Conservation (phyloP, 2,888 invertebrate species). For the Volucella inflata region DNA sequence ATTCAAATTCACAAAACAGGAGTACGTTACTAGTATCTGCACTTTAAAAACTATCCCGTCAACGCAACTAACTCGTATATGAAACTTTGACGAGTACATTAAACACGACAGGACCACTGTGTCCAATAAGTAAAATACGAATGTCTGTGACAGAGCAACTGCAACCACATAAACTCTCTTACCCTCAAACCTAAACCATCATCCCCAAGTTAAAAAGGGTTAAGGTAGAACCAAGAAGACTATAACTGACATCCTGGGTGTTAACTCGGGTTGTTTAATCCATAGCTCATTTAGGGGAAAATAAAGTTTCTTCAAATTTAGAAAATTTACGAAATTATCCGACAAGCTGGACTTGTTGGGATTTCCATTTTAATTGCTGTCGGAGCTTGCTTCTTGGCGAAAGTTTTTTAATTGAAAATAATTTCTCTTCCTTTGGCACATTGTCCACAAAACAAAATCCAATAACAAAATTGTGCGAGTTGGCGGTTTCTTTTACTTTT, state of each 20-base stretch:
- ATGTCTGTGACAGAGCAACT: conserved; percentile 24
- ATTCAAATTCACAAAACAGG: too few relatives aligned
- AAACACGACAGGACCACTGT: neutral
- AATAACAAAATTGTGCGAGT: neutral
- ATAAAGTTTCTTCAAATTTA: conserved; percentile 22
- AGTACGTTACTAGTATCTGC: too few relatives aligned
- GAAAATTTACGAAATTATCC: conserved; percentile 46
- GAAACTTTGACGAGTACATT: too few relatives aligned
- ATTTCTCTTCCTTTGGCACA: conserved; percentile 29
- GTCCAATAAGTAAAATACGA: neutral
- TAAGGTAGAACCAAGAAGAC: neutral
- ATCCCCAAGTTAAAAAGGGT: neutral
- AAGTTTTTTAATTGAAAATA: conserved; percentile 52
- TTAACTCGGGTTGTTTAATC: neutral
- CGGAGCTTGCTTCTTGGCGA: conserved; percentile 23
- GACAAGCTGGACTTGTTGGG: conserved; percentile 34
- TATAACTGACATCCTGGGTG: neutral
- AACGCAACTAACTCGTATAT: too few relatives aligned
- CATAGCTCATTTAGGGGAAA: neutral
- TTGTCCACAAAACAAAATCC: neutral
- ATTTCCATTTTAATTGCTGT: conserved; percentile 54
- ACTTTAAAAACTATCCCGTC: too few relatives aligned
- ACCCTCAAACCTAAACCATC: neutral
- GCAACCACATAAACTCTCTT: conserved; percentile 36
- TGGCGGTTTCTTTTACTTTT: too few relatives aligned